Evolutionary conservation across 2,797 vertebrate genomes (phyloP), one percentile per base, ranked within the genome.

Genomic region (Enteromius afrohamiltoni): DNA sequence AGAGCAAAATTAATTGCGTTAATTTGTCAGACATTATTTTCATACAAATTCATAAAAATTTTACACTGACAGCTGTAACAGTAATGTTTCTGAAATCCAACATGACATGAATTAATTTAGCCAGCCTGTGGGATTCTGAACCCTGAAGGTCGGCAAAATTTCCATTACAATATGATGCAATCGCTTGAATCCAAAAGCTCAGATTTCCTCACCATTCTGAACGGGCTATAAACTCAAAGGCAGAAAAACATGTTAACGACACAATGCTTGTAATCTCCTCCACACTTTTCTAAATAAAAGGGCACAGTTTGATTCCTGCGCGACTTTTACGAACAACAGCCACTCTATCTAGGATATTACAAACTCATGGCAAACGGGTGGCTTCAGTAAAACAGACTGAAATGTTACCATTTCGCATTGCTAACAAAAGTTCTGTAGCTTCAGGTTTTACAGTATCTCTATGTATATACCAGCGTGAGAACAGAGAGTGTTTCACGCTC

Each of bases 231-330:
- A 65, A 64, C 47, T 67, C 70, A 65, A 65, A 64, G 29, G 31
- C 21, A 75, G 37, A 74, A 75, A 76, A 76, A 40, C 60, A 67
- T 29, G 47, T 51, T 65, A 67, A 65, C 47, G 23, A 42, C 71
- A 76, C 71, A 75, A 82, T 42, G 62, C 62, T 42, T 76, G 67
- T 29, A 65, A 74, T 73, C 55, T 75, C 21, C 58, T 74, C 21
- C 16, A 53, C 4, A 21, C 37, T 7, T 29, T 55, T 34, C 4
- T 42, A n/a, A 65, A 82, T 53, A 5, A 49, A 82, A 51, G 55
- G 47, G 45, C 80, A 82, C 80, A 68, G 47, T 67, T 67, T 67
- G 71, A 82, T 19, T 42, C 47, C 23, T 6, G 31, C 0, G 0
- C 7, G 4, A 37, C 29, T 51, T 21, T 68, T 21, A 26, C 13